A percentile compares a stretch with the other conserved stretches of the same genome.
Evolutionary conservation across 2,797 vertebrate genomes (phyloP).

Genomic region (Phoeniculus purpureus): DNA sequence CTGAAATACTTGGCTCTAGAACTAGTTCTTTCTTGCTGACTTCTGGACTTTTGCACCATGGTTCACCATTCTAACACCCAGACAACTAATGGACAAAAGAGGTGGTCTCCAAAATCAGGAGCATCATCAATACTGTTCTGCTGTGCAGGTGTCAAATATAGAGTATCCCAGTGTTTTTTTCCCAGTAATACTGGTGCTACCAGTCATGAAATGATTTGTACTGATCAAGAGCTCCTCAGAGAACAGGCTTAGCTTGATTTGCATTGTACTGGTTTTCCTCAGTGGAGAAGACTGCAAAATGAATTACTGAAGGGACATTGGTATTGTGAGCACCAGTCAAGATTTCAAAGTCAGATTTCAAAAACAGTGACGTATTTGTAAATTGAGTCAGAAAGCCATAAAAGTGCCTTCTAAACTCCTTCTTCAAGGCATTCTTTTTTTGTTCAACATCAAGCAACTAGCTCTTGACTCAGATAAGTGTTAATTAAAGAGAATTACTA

Average conservation of each 20-base stretch:
- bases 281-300: background rate
- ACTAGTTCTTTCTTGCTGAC: too few species aligned
- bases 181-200: background rate
- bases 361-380: background rate
- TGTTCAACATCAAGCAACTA: background rate
- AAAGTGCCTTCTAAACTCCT: background rate
- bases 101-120: background rate
- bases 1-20: background rate
- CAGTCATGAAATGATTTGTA: background rate
- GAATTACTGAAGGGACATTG: background rate
- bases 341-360: background rate
- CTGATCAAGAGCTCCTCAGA: background rate
- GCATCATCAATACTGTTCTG: background rate
- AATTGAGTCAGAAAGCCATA: background rate
- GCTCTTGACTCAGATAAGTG: background rate
- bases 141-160: background rate
- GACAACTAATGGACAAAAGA: background rate
- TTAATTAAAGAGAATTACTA: background rate
- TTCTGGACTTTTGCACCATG: background rate
- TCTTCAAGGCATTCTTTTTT: background rate
- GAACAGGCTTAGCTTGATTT: background rate
- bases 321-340: background rate
- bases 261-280: background rate
- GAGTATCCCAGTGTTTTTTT: background rate
- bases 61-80: background rate